phyloP scores from a whole-genome alignment of 2,888 invertebrate species.

The Ectobius pallidus region DNA sequence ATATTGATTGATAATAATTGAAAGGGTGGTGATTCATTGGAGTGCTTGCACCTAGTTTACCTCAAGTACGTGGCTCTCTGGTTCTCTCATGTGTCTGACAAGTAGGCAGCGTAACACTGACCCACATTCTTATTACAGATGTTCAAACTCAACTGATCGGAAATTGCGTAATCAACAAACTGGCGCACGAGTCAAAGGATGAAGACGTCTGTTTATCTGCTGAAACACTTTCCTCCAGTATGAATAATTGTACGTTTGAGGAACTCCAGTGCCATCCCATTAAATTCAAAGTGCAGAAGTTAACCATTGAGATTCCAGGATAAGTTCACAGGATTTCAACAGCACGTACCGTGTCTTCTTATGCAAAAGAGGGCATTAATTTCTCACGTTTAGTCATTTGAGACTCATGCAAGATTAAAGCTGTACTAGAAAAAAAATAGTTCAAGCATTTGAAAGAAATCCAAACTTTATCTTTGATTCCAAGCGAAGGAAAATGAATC shows the following conservation, averaged over 20 bases:
- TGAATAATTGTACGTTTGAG: not conserved
- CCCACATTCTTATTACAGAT: slow-evolving; percentile 28
- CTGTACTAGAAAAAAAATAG: no score
- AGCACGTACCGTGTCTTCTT: not conserved
- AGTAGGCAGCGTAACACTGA: slow-evolving; percentile 30
- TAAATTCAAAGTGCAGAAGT: no score
- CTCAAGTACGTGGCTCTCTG: not conserved
- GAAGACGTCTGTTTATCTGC: not conserved
- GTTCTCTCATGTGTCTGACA: slow-evolving; percentile 18
- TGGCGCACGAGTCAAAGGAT: not conserved
- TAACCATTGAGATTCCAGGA: not conserved
- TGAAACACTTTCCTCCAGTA: not conserved
- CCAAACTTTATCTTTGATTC: no score
- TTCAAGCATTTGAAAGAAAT: no score
- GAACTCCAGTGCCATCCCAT: not conserved
- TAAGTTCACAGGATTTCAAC: not conserved
- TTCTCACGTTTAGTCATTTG: no score
- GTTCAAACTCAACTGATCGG: not conserved
- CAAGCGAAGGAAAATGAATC: no score
- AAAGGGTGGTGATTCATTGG: no score
- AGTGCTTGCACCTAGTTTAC: no score
- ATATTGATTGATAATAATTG: no score
- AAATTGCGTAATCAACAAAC: not conserved
- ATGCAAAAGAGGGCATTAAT: not conserved
- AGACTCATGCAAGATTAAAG: no score